Evolutionary conservation across 1,140 invertebrate species (phyloP).

Genomic region (Stenopsyche tienmushanensis): DNA sequence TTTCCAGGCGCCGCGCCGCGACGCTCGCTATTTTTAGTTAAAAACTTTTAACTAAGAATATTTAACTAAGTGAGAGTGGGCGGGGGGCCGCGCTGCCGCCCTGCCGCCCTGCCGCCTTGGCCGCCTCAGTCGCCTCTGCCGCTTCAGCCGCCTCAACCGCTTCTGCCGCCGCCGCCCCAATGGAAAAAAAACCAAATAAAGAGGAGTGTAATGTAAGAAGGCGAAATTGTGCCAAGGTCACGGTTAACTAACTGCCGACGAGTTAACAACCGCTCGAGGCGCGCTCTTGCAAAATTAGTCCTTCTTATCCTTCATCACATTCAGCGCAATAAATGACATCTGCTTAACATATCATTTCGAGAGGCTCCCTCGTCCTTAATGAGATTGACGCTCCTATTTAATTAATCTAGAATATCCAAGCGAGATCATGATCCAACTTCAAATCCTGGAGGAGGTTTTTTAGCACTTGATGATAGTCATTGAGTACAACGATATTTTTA

Average conservation of each 20-base stretch:
- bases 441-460: too few relatives aligned
- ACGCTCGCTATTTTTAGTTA: constrained; percentile 39
- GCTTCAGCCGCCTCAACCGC: constrained; percentile 7
- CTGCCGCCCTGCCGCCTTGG: too few relatives aligned
- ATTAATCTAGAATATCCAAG: too few relatives aligned
- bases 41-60: constrained; percentile 43
- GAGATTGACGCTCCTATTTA: too few relatives aligned
- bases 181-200: constrained; percentile 38
- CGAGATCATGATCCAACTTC: too few relatives aligned
- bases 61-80: constrained; percentile 40
- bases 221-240: constrained; percentile 40
- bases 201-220: constrained; percentile 13
- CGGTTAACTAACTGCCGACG: constrained; percentile 37
- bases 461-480: too few relatives aligned
- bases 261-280: constrained; percentile 30
- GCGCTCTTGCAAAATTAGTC: background rate
- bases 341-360: background rate
- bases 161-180: constrained; percentile 11
- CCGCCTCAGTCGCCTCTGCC: too few relatives aligned
- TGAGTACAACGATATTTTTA: too few relatives aligned
- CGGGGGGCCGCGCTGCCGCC: background rate
- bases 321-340: background rate
- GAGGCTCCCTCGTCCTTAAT: too few relatives aligned
- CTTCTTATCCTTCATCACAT: too few relatives aligned
- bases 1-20: constrained; percentile 21